phyloP scores from a whole-genome alignment of 2,113 vertebrate genomes.

The Mystacornis crossleyi region DNA sequence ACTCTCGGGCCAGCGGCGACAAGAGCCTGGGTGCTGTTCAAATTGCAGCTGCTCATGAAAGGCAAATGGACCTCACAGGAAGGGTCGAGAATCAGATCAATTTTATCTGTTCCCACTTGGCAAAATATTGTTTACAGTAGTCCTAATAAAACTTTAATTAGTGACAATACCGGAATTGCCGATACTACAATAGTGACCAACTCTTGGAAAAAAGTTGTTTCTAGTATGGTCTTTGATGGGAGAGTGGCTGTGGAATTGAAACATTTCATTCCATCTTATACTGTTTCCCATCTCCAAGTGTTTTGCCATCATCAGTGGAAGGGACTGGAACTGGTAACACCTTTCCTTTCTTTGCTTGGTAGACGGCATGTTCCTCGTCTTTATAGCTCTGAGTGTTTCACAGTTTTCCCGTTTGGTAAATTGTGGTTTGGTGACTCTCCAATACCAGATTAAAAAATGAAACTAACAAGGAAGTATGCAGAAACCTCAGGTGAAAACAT shows the following conservation, averaged over 20 bases:
- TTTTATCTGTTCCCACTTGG: not conserved
- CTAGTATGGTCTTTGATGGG: not conserved
- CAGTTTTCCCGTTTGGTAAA: not conserved
- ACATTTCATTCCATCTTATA: accelerated
- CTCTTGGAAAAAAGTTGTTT: not conserved
- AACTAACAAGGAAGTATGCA: not conserved
- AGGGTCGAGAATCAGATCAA: not conserved
- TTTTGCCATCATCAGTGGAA: not conserved
- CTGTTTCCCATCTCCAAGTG: not conserved
- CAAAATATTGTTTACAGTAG: not conserved
- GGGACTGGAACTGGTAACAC: not conserved
- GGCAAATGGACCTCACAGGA: not conserved
- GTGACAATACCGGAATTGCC: not conserved
- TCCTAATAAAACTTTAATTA: not conserved
- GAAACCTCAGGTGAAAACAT: not conserved
- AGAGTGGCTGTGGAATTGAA: not conserved
- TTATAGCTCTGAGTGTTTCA: accelerated
- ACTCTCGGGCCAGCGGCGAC: accelerated
- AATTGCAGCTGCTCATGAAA: not conserved
- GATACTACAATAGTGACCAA: not conserved
- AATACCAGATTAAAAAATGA: not conserved
- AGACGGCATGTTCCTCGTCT: not conserved
- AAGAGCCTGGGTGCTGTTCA: not conserved
- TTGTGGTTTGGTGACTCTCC: not conserved
- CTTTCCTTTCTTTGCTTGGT: not conserved